A percentile compares a stretch with the other conserved stretches of the same genome.
phyloP scores from a whole-genome alignment of 2,113 vertebrate genomes.

The Microcebus murinus region DNA sequence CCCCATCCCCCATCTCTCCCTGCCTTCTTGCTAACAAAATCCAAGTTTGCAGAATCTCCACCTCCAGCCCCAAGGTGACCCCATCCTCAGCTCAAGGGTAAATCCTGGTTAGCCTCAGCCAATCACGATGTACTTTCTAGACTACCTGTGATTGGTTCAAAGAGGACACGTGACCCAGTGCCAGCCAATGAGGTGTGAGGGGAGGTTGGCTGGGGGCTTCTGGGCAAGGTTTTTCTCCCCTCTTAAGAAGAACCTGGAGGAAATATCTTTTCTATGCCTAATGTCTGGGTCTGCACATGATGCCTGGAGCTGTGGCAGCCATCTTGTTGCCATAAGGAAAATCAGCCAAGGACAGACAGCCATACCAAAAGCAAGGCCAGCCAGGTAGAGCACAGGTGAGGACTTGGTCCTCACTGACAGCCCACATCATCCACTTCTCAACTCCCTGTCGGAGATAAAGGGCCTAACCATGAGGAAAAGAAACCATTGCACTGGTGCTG shows the following conservation, averaged over 20 bases:
- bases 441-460: neutral
- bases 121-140: constrained; percentile 36
- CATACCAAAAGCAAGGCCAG: neutral
- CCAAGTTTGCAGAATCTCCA: constrained; percentile 55
- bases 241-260: neutral
- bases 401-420: neutral
- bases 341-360: constrained; percentile 36
- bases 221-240: constrained; percentile 3
- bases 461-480: neutral
- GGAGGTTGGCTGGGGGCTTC: constrained; percentile 41
- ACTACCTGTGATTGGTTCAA: constrained; percentile 40
- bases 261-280: neutral
- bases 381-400: neutral
- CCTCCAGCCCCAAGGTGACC: constrained; percentile 77
- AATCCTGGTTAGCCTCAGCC: constrained; percentile 67
- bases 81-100: constrained; percentile 74
- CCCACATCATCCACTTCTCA: neutral
- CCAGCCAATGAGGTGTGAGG: constrained; percentile 46
- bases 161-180: constrained; percentile 45
- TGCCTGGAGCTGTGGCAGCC: constrained; percentile 69
- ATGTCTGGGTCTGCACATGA: constrained; percentile 11
- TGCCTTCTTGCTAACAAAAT: constrained; percentile 21
- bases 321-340: constrained; percentile 44
- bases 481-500: neutral
- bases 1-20: neutral